These are phyloP conservation scores for Acronicta alni DNA, from an alignment of 2,888 invertebrate species.

Conservation along the genomic window DNA sequence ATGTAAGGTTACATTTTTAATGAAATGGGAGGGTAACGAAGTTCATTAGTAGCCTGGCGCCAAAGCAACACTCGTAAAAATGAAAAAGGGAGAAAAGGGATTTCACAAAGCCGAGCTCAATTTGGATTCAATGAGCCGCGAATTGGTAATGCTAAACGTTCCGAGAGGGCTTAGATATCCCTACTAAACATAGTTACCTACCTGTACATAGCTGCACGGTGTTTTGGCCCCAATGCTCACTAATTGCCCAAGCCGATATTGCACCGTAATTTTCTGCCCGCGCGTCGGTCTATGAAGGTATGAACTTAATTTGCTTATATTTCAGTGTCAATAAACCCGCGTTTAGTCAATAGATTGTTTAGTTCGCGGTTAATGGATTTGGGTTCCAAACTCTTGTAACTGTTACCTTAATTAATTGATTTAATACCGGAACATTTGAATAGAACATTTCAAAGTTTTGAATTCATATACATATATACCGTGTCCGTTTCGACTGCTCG, in stretches of 20 bases:
- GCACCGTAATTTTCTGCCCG: background rate
- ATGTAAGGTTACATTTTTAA: slow-evolving; percentile 54
- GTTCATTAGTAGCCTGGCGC: slow-evolving; percentile 74
- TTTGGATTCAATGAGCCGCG: slow-evolving; percentile 81
- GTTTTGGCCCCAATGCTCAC: slow-evolving; percentile 16
- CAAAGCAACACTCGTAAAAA: slow-evolving; percentile 77
- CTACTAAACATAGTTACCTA: slow-evolving; percentile 51
- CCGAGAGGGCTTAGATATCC: slow-evolving; percentile 69
- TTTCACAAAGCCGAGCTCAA: slow-evolving; percentile 75
- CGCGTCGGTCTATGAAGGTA: background rate
- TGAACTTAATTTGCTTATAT: background rate
- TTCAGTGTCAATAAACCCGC: background rate
- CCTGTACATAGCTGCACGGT: slow-evolving; percentile 22
- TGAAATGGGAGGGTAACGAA: slow-evolving; percentile 61
- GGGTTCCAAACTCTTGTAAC: background rate
- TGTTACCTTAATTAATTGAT: no score
- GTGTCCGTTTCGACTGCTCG: no score
- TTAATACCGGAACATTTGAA: no score
- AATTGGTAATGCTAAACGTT: slow-evolving; percentile 78
- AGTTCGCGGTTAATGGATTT: background rate
- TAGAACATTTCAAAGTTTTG: no score
- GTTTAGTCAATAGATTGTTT: background rate
- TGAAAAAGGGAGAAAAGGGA: slow-evolving; percentile 76
- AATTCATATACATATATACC: no score
- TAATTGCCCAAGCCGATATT: slow-evolving; percentile 9